Evolutionary conservation across 2,888 invertebrate species (phyloP).

Genomic region (Acanthosepion esculentum): DNA sequence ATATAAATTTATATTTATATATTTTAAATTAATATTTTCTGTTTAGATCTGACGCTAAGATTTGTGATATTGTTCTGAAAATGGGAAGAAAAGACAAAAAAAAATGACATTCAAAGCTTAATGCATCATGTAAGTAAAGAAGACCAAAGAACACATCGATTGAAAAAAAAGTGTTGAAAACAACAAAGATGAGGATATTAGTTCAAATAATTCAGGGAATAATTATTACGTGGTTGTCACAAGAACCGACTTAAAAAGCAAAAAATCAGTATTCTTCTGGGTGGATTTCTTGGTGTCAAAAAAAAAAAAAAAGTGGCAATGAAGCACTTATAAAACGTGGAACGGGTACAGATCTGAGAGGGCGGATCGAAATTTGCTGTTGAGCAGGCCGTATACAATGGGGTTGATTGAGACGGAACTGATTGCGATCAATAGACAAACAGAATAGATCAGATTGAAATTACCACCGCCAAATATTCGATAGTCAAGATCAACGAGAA

Average conservation of each 20-base stretch:
- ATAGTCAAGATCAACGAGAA: slow-evolving; percentile 68
- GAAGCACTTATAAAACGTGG: not conserved
- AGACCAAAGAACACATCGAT: not conserved
- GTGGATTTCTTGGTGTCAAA: not conserved
- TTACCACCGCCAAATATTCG: slow-evolving; percentile 61
- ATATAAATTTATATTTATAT: too few species aligned
- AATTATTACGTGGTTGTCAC: not conserved
- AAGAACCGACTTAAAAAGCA: not conserved
- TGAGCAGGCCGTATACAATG: slow-evolving; percentile 71
- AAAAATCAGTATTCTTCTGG: not conserved
- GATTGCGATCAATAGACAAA: slow-evolving; percentile 69
- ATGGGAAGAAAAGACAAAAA: too few species aligned
- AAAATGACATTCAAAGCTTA: not conserved
- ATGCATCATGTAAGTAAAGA: not conserved
- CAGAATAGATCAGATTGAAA: slow-evolving; percentile 73
- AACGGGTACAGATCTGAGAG: slow-evolving; percentile 36
- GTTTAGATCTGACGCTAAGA: not conserved
- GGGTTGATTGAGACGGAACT: slow-evolving; percentile 69
- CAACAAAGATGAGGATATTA: not conserved
- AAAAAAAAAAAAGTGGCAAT: not conserved
- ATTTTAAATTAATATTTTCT: not conserved
- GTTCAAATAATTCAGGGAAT: not conserved
- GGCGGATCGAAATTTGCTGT: slow-evolving; percentile 65
- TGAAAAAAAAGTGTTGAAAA: not conserved
- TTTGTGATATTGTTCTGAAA: not conserved